Evolutionary conservation across 1,140 invertebrate species (phyloP).

Genomic region (Drosophila guanche): DNA sequence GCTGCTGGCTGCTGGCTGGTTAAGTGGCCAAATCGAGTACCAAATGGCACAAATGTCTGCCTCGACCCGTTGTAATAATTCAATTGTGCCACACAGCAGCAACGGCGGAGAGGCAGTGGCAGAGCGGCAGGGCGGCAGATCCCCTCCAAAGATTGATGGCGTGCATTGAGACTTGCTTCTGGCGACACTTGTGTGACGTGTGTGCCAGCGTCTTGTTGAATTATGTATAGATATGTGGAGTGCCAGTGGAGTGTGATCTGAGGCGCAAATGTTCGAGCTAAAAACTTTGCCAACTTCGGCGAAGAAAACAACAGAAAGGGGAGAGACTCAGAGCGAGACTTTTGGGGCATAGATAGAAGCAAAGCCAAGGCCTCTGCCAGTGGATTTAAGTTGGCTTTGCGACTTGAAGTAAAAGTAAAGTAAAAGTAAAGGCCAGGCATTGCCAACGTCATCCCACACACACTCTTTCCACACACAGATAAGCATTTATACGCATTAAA

Average conservation of each 20-base stretch:
- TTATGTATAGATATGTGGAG: conserved; percentile 56
- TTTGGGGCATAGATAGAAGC: conserved; percentile 13
- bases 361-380: conserved; percentile 67
- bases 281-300: conserved; percentile 73
- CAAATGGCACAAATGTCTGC: conserved; percentile 60
- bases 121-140: background rate
- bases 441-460: conserved; percentile 38
- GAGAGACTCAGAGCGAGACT: conserved; percentile 7
- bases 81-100: conserved; percentile 63
- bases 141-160: conserved; percentile 77
- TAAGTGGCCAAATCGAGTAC: conserved; percentile 67
- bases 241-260: conserved; percentile 32
- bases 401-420: conserved; percentile 14
- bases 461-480: conserved; percentile 12
- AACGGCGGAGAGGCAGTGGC: conserved; percentile 7
- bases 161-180: conserved; percentile 72
- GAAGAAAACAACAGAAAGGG: conserved; percentile 25
- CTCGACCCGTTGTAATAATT: conserved; percentile 80
- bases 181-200: conserved; percentile 80
- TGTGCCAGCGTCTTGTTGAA: conserved; percentile 67
- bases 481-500: conserved; percentile 80
- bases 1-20: conserved; percentile 42
- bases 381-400: conserved; percentile 76
- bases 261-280: conserved; percentile 75
- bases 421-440: conserved; percentile 9